Evolutionary conservation across 2,888 invertebrate genomes (phyloP), one percentile per base, ranked within the genome.

Genomic region (Lepidochitona cinerea): DNA sequence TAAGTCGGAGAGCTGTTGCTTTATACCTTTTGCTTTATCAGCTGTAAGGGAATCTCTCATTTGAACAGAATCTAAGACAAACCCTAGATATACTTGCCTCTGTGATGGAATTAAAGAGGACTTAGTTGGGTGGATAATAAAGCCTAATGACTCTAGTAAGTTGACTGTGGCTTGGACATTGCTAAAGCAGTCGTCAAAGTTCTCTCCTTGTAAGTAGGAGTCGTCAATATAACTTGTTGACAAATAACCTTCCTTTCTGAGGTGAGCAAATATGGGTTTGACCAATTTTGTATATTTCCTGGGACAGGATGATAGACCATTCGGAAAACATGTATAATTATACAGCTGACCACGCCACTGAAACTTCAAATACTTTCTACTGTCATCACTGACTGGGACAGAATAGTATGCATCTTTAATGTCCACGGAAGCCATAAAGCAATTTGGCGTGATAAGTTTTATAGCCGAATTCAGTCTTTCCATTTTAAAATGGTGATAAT

Each of bases 241-340:
- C n/a, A n/a, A 14, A 53, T 53, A 18, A 37, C 77, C 74, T 23
- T 37, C 37, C 73, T 72, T 74, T n/a, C 72, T 12, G 33, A 74
- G 72, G 12, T 37, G 53, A 6, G 75, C 70, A 59, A 73, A 75
- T 7, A 69, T 67, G 0, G 70, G 70, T 53, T 77, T 79, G 29
- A 75, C 18, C n/a, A 77, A n/a, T 71, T 79, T 75, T 26, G 74
- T 77, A 36, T 75, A 79, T n/a, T 72, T 67, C 12, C 75, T 33
- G 3, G 76, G 72, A 12, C 70, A 65, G 2, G 68, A 68, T 26
- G 68, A 64, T 18, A 74, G 53, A 7, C 74, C 76, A 49, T 74
- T 70, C 12, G 75, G 73, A 36, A 75, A 49, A 29, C 64, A 72
- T 12, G 65, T 70, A 41, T 49, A 78, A 18, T 74, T 74, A 33